Base-by-base conservation (phyloP, 1,140 invertebrate species). In the Scylla paramamosain region DNA sequence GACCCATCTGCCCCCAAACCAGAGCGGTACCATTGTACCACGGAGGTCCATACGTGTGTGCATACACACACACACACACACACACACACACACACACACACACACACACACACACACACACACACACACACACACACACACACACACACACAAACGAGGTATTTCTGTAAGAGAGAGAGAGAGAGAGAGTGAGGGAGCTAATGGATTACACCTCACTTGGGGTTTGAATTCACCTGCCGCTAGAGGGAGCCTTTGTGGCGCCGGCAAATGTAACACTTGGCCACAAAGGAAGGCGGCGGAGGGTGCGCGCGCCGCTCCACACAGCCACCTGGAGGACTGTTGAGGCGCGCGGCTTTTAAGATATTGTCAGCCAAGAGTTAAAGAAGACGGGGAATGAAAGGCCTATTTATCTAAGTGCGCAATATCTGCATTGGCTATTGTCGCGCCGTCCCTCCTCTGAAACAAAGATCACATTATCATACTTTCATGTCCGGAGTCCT, bases 381-480 rank as follows among this genome's bases (percentile, higher is more conserved):
- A 89, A 87, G 59, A 92, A 89, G 83, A 29, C 52, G 91, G 86
- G 29, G 83, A 95, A 52, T 92, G 86, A 95, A 95, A 95, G 94
- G 92, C 91, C 91, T 95, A 95, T 95, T 93, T 95, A 95, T 95
- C 83, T 95, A 92, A 95, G 94, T 95, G 94, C 94, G 94, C 91
- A 93, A 95, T 95, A 95, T 95, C 91, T 95, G 94, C 94, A 95
- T 92, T 95, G 94, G 94, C 94, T 31, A 93, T 95, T 95, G 94
- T 95, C 91, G 29, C 84, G 28, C 39, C 83, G 29, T 95, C 94
- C 93, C 94, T 95, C 94, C 90, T 82, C 91, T 89, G 39, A 95
- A 86, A 95, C 94, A 95, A 95, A 92, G 94, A 95, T 95, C 94
- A 95, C 94, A 95, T 95, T 95, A 95, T 95, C 90, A 87, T 92